Conservation (phyloP, 1,140 invertebrate genomes). For the Conus ventricosus region DNA sequence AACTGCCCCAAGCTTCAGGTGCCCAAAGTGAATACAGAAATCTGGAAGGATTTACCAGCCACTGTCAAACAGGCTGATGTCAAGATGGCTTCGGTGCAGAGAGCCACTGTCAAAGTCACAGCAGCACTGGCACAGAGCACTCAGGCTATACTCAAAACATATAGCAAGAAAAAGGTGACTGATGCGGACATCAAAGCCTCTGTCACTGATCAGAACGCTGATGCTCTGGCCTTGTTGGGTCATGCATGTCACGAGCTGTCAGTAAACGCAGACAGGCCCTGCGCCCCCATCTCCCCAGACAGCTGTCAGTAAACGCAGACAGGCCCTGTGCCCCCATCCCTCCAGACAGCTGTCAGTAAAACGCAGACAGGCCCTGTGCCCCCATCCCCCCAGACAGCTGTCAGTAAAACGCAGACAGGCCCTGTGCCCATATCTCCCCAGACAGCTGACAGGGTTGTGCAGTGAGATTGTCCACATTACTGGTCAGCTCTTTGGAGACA, state of each 20-base stretch:
- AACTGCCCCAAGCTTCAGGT: background rate
- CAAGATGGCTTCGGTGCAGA: background rate
- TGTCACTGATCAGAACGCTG: background rate
- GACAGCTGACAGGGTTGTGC: background rate
- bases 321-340: background rate
- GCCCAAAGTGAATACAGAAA: background rate
- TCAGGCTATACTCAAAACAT: background rate
- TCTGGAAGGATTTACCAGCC: background rate
- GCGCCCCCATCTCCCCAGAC: background rate
- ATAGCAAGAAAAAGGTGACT: background rate
- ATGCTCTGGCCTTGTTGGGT: no score
- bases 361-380: background rate
- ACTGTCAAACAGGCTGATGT: background rate
- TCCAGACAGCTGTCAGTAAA: background rate
- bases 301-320: background rate
- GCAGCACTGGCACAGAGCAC: background rate
- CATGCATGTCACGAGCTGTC: background rate
- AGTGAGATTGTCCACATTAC: background rate
- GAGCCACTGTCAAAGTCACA: background rate
- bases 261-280: background rate
- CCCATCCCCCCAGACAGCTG: background rate
- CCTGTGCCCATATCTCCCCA: background rate
- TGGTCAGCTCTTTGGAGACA: background rate
- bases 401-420: background rate
- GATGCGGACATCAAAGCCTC: background rate